Evolutionary conservation across 2,113 vertebrate genomes (phyloP).

Genomic region (Charina bottae): DNA sequence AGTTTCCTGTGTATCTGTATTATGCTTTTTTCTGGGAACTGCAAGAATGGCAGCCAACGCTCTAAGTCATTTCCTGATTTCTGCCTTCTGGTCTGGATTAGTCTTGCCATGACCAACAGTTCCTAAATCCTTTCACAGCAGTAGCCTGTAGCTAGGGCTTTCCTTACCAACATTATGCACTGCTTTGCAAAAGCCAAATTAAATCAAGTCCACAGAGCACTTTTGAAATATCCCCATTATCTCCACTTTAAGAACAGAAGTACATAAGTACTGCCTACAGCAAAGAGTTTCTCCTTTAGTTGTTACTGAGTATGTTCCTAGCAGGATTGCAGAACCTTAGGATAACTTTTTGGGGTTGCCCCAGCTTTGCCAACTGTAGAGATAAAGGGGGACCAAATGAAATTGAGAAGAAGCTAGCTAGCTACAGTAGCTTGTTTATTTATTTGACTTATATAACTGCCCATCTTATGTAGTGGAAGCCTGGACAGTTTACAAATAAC

Average conservation of each 20-base stretch:
- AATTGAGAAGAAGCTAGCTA: background rate
- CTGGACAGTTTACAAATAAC: background rate
- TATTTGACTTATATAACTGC: background rate
- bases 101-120: conserved; percentile 31
- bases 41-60: conserved; percentile 44
- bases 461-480: background rate
- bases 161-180: conserved; percentile 39
- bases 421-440: background rate
- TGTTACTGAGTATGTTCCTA: background rate
- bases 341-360: background rate
- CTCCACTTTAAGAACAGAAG: background rate
- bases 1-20: conserved; percentile 57
- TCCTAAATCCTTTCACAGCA: conserved; percentile 48
- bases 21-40: conserved; percentile 33
- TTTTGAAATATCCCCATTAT: conserved; percentile 34
- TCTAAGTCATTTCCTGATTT: conserved; percentile 51
- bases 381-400: background rate
- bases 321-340: background rate
- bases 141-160: background rate
- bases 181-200: conserved; percentile 4
- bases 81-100: conserved; percentile 44
- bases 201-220: background rate
- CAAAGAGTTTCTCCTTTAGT: background rate
- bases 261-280: background rate
- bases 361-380: background rate